Conservation (phyloP, 2,113 vertebrate species). For the Zapornia atra region DNA sequence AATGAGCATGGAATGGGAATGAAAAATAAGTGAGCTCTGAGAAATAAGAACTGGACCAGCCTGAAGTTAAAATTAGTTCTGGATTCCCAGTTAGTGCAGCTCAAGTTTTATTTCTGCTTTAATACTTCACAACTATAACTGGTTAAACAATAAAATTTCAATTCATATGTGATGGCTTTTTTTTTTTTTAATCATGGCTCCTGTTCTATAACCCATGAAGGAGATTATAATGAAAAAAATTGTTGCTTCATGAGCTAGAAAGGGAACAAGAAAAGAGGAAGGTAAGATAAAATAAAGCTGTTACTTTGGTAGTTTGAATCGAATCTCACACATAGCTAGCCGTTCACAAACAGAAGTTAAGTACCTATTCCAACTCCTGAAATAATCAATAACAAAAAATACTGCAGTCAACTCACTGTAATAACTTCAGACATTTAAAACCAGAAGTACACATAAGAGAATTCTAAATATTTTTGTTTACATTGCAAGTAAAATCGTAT, state of each 20-base stretch:
- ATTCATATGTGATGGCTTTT: neutral
- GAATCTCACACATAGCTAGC: neutral
- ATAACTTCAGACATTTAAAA: neutral
- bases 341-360: conserved; percentile 33
- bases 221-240: neutral
- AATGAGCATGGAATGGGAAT: neutral
- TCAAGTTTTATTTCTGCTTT: conserved; percentile 12
- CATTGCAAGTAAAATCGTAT: neutral
- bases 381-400: conserved; percentile 39
- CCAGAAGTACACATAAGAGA: neutral
- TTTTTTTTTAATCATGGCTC: neutral
- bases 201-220: conserved; percentile 16
- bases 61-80: conserved; percentile 20
- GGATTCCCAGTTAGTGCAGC: neutral
- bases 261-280: neutral
- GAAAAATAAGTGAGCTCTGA: neutral
- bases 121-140: conserved; percentile 1
- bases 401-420: neutral
- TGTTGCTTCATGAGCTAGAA: conserved; percentile 1
- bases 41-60: neutral
- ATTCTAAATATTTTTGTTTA: neutral
- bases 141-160: neutral
- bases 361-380: neutral
- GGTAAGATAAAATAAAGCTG: neutral
- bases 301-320: conserved; percentile 22